Base-by-base conservation (phyloP, 2,113 vertebrate species). In the Ctenomys sociabilis region DNA sequence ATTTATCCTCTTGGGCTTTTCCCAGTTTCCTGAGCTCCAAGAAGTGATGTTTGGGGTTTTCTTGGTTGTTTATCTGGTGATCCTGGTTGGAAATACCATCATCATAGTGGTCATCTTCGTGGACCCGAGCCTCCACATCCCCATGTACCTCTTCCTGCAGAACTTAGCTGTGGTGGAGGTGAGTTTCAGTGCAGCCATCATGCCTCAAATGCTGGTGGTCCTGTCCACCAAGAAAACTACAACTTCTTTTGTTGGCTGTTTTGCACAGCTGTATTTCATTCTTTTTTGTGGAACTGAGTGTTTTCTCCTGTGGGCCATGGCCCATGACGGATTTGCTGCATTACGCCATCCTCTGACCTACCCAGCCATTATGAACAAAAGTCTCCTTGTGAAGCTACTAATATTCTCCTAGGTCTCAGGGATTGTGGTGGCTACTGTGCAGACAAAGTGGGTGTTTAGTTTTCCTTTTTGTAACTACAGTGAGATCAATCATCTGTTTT, bases 181-280 rank as follows among this genome's bases (percentile, higher is more conserved):
- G 4, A 30, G 95, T 57, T 97, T 97, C 82, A 97, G 94, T 81
- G 86, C 93, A 8, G 54, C 57, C 52, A 92, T n/a, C 6, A 86
- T 92, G 75, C 96, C 96, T n/a, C 77, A 97, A 45, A 96, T 97
- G 95, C 63, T 97, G 21, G 85, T 86, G 45, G 85, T 95, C 3
- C 73, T 97, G 16, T 68, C 89, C 7, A 89, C 7, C 4, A 22
- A 90, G 40, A 97, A 84, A 59, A 52, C 70, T 0, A 24, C 2
- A 0, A 95, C 97, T 61, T 78, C 96, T 7, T 98, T 97, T 75
- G 24, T 0, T 3, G 45, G 57, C 4, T 98, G 96, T 83, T 97
- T 77, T 66, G 5, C 83, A 2, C 99, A 99, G 93, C 92, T 98
- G 16, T 98, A 98, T 35, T 95, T 91, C 6, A 66, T 97, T 66